Percentiles rank a stretch among this genome's conserved stretches.
Conservation (phyloP, 2,113 vertebrate genomes). For the Ictidomys tridecemlineatus region DNA sequence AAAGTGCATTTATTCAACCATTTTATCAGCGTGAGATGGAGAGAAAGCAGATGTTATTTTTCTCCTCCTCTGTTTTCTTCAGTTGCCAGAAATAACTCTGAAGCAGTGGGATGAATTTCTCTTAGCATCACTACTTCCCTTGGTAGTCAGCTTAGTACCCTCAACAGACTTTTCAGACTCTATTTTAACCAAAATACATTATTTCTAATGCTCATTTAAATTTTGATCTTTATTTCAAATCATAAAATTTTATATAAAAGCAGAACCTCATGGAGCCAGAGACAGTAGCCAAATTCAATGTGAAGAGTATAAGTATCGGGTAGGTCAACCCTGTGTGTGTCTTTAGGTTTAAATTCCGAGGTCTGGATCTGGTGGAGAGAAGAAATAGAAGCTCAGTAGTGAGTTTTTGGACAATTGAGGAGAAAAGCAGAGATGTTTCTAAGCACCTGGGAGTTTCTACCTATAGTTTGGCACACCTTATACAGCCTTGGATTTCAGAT, state of each 20-base stretch:
- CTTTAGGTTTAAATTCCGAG: neutral
- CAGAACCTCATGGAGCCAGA: neutral
- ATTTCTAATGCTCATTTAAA: constrained; percentile 36
- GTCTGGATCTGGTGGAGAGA: neutral
- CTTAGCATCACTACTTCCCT: neutral
- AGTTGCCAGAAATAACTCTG: neutral
- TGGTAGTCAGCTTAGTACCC: neutral
- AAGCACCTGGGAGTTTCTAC: neutral
- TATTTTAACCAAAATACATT: neutral
- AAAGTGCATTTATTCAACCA: neutral
- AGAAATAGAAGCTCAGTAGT: neutral
- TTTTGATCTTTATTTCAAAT: neutral
- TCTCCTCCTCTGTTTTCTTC: neutral
- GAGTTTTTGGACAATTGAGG: neutral
- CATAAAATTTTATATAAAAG: neutral
- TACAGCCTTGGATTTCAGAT: neutral
- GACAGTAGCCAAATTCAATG: neutral
- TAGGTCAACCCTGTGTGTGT: neutral
- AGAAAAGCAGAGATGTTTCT: neutral
- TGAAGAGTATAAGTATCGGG: neutral
- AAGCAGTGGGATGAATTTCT: neutral
- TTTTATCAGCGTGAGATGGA: neutral
- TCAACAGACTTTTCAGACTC: neutral
- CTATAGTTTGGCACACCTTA: neutral
- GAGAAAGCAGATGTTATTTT: neutral